phyloP scores from a whole-genome alignment of 1,140 invertebrate genomes.

The Limonius californicus region DNA sequence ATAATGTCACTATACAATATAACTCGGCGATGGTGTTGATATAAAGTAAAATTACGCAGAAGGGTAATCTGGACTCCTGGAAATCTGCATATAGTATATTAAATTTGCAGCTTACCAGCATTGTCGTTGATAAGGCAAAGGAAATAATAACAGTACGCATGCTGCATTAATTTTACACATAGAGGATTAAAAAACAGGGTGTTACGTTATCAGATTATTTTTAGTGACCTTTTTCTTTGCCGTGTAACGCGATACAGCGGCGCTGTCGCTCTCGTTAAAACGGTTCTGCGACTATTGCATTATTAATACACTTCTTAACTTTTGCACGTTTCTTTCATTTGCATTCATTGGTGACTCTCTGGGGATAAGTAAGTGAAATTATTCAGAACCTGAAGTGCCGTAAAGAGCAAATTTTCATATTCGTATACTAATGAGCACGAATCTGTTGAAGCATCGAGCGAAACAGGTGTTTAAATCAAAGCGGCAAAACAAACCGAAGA shows the following conservation, averaged over 20 bases:
- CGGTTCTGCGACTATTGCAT: slow-evolving; percentile 2
- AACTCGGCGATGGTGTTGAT: too few relatives aligned
- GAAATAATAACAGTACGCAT: slow-evolving; percentile 2
- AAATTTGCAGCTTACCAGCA: background rate
- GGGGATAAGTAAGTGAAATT: slow-evolving; percentile 7
- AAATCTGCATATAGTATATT: too few relatives aligned
- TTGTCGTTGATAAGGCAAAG: background rate
- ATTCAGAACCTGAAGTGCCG: background rate
- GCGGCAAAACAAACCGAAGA: background rate
- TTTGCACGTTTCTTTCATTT: slow-evolving; percentile 6
- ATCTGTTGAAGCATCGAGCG: background rate
- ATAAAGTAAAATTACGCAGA: too few relatives aligned
- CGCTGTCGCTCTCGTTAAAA: background rate
- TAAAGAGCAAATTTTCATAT: slow-evolving; percentile 7
- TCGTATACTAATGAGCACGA: background rate
- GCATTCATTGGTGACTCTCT: background rate
- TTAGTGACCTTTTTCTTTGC: background rate
- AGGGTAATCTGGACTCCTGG: too few relatives aligned
- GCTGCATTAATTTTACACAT: background rate
- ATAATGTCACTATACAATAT: too few relatives aligned
- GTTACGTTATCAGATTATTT: slow-evolving; percentile 1
- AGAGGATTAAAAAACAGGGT: background rate
- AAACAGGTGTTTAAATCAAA: slow-evolving; percentile 2
- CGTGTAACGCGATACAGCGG: background rate
- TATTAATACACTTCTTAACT: slow-evolving; percentile 1